phyloP scores from a whole-genome alignment of 2,888 invertebrate species.

The Tinea semifulvella region DNA sequence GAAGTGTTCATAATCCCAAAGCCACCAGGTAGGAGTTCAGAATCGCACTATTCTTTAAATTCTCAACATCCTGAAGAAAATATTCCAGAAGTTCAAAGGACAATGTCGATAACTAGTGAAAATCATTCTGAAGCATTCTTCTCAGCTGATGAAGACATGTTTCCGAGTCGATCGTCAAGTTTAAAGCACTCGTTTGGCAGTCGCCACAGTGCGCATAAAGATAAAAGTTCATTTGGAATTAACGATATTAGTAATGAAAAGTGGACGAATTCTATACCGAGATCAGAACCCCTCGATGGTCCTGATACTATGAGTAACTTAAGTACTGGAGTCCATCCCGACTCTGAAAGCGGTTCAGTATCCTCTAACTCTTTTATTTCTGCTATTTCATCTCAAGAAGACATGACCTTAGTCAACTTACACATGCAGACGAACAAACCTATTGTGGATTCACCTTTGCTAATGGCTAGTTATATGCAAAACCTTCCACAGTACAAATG shows the following conservation, averaged over 20 bases:
- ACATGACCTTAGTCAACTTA: constrained; percentile 89
- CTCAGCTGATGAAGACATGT: constrained; percentile 91
- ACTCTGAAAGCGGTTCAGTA: constrained; percentile 81
- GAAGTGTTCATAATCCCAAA: constrained; percentile 48
- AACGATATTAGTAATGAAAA: constrained; percentile 50
- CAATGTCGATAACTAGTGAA: constrained; percentile 88
- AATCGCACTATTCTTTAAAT: constrained; percentile 73
- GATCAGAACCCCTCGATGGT: constrained; percentile 39
- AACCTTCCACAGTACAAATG: constrained; percentile 88
- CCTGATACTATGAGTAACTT: constrained; percentile 52
- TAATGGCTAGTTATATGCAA: constrained; percentile 94
- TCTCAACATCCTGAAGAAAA: constrained; percentile 68
- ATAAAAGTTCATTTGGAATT: constrained; percentile 67
- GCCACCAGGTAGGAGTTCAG: constrained; percentile 61
- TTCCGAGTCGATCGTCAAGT: constrained; percentile 74
- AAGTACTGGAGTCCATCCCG: constrained; percentile 59
- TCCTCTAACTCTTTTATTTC: constrained; percentile 89
- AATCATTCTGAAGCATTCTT: constrained; percentile 93
- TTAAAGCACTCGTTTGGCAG: constrained; percentile 70
- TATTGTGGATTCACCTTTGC: constrained; percentile 90
- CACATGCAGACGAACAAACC: constrained; percentile 93
- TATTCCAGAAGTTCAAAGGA: constrained; percentile 76
- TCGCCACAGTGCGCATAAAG: constrained; percentile 51
- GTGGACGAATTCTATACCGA: constrained; percentile 45
- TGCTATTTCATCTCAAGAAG: constrained; percentile 92